A percentile compares a stretch with the other conserved stretches of the same genome.
Conservation (phyloP, 2,113 vertebrate genomes). For the Cochlearius cochlearius region DNA sequence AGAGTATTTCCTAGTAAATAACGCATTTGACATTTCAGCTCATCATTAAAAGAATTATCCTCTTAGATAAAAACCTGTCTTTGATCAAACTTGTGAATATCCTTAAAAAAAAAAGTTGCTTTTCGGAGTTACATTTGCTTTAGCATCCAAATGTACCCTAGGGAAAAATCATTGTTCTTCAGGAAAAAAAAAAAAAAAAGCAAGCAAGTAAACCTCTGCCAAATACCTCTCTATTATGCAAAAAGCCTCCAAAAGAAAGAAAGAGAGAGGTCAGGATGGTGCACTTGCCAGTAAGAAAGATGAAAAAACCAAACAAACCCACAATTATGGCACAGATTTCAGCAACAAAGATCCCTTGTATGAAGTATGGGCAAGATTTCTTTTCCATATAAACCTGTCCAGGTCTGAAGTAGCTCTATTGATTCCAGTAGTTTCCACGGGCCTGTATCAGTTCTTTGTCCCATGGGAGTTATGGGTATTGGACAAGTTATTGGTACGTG, state of each 20-base stretch:
- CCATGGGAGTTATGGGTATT: neutral
- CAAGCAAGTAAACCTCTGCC: neutral
- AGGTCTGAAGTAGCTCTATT: neutral
- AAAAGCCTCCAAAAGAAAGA: constrained; percentile 5
- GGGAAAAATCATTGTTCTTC: neutral
- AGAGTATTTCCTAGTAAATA: neutral
- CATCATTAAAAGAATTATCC: neutral
- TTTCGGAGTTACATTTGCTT: neutral
- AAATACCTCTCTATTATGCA: neutral
- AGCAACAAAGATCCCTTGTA: constrained; percentile 10
- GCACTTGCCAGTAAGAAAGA: neutral
- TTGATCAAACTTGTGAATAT: neutral
- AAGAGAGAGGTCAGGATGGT: neutral
- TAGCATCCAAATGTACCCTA: neutral
- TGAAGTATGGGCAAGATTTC: neutral
- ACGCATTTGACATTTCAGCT: neutral
- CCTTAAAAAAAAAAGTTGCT: neutral
- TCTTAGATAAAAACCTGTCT: neutral
- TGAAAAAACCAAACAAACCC: neutral
- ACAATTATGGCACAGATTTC: neutral
- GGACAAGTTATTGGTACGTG: neutral
- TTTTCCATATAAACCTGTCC: neutral
- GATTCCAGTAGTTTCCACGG: neutral
- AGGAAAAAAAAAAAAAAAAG: neutral
- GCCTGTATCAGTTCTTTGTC: neutral